phyloP scores from a whole-genome alignment of 2,888 invertebrate genomes.

The Erebia palarica region DNA sequence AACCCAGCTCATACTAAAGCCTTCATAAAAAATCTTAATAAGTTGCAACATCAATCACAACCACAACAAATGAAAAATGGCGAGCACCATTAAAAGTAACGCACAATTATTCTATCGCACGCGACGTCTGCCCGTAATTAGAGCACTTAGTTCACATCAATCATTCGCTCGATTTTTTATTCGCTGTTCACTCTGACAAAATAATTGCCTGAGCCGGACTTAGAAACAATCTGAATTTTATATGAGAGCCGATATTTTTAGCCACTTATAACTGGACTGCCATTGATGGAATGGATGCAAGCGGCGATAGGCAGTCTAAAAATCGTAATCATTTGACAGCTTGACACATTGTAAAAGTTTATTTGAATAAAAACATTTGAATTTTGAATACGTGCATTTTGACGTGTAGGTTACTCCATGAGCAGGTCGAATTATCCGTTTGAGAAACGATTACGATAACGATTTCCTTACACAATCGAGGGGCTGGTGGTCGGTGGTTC shows the following conservation, averaged over 20 bases:
- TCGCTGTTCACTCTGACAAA: conserved; percentile 36
- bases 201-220: conserved; percentile 35
- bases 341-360: too few species aligned
- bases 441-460: too few species aligned
- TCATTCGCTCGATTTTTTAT: conserved; percentile 51
- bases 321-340: too few species aligned
- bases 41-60: conserved; percentile 70
- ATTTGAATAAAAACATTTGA: too few species aligned
- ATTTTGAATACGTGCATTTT: too few species aligned
- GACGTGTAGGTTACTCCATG: too few species aligned
- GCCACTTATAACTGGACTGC: background rate
- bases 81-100: conserved; percentile 61
- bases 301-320: too few species aligned
- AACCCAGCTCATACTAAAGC: conserved; percentile 4
- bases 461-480: too few species aligned
- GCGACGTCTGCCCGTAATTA: conserved; percentile 63
- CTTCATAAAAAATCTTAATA: conserved; percentile 58
- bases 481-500: too few species aligned
- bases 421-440: too few species aligned
- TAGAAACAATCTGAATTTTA: conserved; percentile 11
- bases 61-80: conserved; percentile 66
- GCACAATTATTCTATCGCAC: conserved; percentile 54
- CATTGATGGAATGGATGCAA: too few species aligned
- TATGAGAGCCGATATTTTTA: conserved; percentile 1
- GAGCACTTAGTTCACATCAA: conserved; percentile 68